Conservation (phyloP, 1,140 invertebrate genomes). For the Agrilus planipennis region DNA sequence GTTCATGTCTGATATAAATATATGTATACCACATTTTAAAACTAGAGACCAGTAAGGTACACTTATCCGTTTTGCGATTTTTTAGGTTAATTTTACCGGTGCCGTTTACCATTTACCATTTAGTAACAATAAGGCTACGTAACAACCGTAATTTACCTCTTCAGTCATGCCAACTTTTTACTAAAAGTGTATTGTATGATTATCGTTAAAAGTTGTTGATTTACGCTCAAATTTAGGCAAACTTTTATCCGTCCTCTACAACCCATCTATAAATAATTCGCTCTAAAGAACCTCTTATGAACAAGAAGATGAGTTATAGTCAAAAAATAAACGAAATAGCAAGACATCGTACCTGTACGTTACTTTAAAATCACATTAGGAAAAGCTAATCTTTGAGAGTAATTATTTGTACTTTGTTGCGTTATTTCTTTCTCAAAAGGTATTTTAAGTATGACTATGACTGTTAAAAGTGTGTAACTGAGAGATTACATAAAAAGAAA, state of each 20-base stretch:
- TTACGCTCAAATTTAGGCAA: no score
- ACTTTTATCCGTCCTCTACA: no score
- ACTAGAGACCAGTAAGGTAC: conserved; percentile 26
- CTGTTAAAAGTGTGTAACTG: not conserved
- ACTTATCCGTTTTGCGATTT: conserved; percentile 25
- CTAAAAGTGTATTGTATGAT: conserved; percentile 8
- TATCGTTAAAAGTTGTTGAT: not conserved
- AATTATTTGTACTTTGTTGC: no score
- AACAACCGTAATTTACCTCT: conserved; percentile 17
- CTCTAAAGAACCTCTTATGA: not conserved
- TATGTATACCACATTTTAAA: conserved; percentile 25
- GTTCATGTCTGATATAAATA: conserved; percentile 26
- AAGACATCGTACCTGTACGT: not conserved
- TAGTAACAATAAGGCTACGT: conserved; percentile 25
- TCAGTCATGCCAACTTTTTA: conserved; percentile 15
- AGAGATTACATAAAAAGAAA: not conserved
- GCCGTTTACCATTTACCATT: conserved; percentile 25
- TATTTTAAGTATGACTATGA: not conserved
- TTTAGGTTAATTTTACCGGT: conserved; percentile 25
- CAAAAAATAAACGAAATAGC: conserved; percentile 2
- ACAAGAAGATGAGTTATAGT: not conserved
- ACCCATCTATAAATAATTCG: no score
- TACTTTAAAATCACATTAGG: not conserved
- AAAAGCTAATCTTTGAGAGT: no score
- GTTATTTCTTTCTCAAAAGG: not conserved